Evolutionary conservation across 2,113 vertebrate species (phyloP).

Genomic region (Halichoeres trimaculatus): DNA sequence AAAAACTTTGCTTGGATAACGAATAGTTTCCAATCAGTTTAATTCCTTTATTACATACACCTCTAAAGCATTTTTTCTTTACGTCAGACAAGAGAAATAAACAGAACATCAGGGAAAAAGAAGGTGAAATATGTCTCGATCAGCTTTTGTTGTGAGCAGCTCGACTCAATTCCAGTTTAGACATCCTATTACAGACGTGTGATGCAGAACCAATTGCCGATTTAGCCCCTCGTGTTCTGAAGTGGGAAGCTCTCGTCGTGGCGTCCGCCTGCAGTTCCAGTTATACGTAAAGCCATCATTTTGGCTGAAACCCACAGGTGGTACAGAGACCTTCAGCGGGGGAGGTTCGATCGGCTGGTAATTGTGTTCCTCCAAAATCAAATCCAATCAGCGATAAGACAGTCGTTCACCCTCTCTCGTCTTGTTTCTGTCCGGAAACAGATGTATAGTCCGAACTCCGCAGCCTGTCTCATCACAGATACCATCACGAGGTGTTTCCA

Average conservation of each 20-base stretch:
- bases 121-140: slow-evolving; percentile 2
- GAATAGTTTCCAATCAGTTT: too few species aligned
- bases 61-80: too few species aligned
- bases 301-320: slow-evolving; percentile 23
- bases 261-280: slow-evolving; percentile 9
- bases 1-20: too few species aligned
- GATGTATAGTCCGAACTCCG: slow-evolving; percentile 25
- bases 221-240: slow-evolving; percentile 37
- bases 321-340: slow-evolving; percentile 13
- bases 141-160: slow-evolving; percentile 28
- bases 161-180: slow-evolving; percentile 36
- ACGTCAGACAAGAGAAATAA: not conserved
- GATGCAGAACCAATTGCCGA: slow-evolving; percentile 58
- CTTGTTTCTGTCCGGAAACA: slow-evolving; percentile 53
- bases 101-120: not conserved
- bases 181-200: slow-evolving; percentile 50
- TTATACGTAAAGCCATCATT: slow-evolving; percentile 26
- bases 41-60: too few species aligned
- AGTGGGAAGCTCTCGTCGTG: slow-evolving; percentile 22
- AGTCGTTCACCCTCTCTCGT: slow-evolving; percentile 8
- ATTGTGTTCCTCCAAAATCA: slow-evolving; percentile 86
- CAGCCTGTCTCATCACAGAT: slow-evolving; percentile 45
- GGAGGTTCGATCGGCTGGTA: slow-evolving; percentile 62
- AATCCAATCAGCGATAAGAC: slow-evolving; percentile 81
- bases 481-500: slow-evolving; percentile 56